Percentiles rank a stretch among this genome's conserved stretches.
Conservation (phyloP, 1,140 invertebrate species). For the Melitaea cinxia region DNA sequence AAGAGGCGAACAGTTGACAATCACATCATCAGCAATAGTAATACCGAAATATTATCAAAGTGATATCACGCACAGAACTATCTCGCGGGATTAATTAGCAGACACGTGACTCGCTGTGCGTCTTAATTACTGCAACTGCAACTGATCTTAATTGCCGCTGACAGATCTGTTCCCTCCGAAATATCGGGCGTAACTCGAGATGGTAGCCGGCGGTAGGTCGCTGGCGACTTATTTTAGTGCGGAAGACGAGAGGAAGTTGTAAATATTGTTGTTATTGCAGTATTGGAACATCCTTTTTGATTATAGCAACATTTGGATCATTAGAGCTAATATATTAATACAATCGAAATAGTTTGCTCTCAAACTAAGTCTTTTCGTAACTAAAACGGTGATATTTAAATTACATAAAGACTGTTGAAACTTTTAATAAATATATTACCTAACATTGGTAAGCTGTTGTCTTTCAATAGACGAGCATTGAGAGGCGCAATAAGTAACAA, state of each 20-base stretch:
- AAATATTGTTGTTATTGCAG: not conserved
- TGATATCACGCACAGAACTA: constrained; percentile 8
- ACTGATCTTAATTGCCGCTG: constrained; percentile 36
- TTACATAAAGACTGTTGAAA: too few relatives aligned
- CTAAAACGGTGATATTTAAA: too few relatives aligned
- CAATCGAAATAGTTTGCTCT: too few relatives aligned
- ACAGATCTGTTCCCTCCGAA: constrained; percentile 24
- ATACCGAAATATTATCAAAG: not conserved
- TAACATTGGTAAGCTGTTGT: too few relatives aligned
- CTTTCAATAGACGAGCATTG: not conserved
- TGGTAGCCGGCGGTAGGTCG: not conserved
- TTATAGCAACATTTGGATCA: too few relatives aligned
- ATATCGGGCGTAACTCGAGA: not conserved
- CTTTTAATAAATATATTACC: too few relatives aligned
- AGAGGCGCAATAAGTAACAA: not conserved
- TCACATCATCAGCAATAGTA: not conserved
- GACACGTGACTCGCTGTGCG: constrained; percentile 5
- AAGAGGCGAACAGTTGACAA: not conserved
- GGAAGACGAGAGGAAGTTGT: not conserved
- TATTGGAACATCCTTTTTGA: too few relatives aligned
- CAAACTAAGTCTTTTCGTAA: too few relatives aligned
- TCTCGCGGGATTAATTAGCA: constrained; percentile 1
- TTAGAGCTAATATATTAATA: too few relatives aligned
- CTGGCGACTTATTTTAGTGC: not conserved
- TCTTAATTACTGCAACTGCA: constrained; percentile 26